Evolutionary conservation across 1,140 invertebrate genomes (phyloP), one percentile per base, ranked within the genome.

Genomic region (Brachionus manjavacas): DNA sequence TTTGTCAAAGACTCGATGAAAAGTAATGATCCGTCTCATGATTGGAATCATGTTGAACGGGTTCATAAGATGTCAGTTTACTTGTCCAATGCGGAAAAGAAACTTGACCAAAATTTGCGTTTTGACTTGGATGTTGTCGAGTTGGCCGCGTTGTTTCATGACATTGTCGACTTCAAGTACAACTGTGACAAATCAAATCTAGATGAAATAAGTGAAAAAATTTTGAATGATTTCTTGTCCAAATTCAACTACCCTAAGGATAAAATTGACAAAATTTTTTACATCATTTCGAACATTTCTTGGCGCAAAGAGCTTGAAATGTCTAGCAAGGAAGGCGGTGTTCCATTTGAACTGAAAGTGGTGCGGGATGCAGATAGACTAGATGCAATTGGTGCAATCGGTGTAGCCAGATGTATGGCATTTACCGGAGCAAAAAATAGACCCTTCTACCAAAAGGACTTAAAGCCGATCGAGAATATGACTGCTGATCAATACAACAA

Each of bases 401-500:
- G 79, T 11, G 16, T 81, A 23, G 79, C 79, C 8, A 20, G 79
- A 16, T 81, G 79, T 25, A 39, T 81, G 31, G 52, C 79, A 0
- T 81, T 60, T 68, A 39, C 52, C 16, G 79, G 79, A 12, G 79
- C 79, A 11, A 81, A 81, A 41, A 60, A 64, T 16, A 3, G 79
- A 43, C 79, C 79, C 8, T 31, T 81, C 49, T 81, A 60, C 35
- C 9, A 16, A 8, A 31, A 41, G n/a, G 20, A 23, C 14, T 12
- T 81, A 1, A 41, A 55, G n/a, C 79, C 79, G 7, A 64, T 81
- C 14, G 31, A 60, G 12, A 81, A 81, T 43, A 81, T 81, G 79
- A 81, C 52, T 23, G 79, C 79, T 16, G 79, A 81, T 60, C 79
- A 81, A 9, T 81, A 81, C 20, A 81, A 81, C 41, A 68, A 81